Base-by-base conservation (phyloP, 2,113 vertebrate species). In the Centropristis striata region DNA sequence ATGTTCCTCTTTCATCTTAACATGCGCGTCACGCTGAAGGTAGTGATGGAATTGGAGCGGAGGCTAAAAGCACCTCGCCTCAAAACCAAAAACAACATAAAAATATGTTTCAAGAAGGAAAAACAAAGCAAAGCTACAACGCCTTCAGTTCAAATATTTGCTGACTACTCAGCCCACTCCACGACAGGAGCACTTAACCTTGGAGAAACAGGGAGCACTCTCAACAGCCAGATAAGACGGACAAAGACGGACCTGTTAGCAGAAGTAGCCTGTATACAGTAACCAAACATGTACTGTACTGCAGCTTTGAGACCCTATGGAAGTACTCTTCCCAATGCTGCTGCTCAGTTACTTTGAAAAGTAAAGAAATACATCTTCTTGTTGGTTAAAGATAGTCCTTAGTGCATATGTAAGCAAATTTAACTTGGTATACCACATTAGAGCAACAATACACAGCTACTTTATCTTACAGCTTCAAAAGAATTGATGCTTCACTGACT, bases 111-210 rank as follows among this genome's bases (percentile, higher is more conserved):
- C 5, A 50, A 44, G 18, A 67, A 2, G 12, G 5, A 68, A 67
- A 75, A 76, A 67, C 57, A 73, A 63, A 79, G 14, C 23, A 54
- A 55, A 25, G 60, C n/a, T 58, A 13, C 47, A 85, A 68, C 61
- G 27, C 85, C 72, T 83, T 14, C 16, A 58, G 66, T 65, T 82
- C 67, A 90, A 83, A 91, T 77, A 59, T 90, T 83, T 90, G 81
- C 86, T 1, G 16, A 86, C 71, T 20, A 50, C 16, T 84, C 57
- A 46, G 55, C 44, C 47, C 42, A 42, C 55, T 72, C 28, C 47
- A 60, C 23, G 42, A 72, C 54, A 69, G 12, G 44, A 75, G 46
- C 42, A 67, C 75, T 84, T 85, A 81, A 71, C 71, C 84, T 72
- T 63, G 74, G 18, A 76, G 21, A 84, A 81, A 66, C 49, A 63